Base-by-base conservation (phyloP, 2,113 vertebrate species). In the Planiliza haematocheilus region DNA sequence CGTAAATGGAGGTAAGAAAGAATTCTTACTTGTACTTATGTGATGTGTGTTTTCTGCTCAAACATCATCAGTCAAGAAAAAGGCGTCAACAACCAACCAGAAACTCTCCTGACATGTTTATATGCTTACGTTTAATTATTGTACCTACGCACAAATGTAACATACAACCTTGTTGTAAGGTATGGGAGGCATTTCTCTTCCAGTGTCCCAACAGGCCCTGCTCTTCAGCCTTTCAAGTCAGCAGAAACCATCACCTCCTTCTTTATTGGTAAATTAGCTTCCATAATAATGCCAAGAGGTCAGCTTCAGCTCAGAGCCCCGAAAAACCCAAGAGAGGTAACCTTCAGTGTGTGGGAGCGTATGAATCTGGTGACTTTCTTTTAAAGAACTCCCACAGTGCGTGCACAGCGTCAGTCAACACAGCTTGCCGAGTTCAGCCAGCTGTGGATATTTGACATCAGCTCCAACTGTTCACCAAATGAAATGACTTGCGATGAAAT, bases 361-460 rank as follows among this genome's bases (percentile, higher is more conserved):
- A 24, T 42, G 2, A 62, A 17, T 9, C 38, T 30, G 5, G 6
- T 64, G n/a, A 14, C 13, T 10, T 50, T 49, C 18, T 37, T 46
- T 55, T 14, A 10, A 59, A 51, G 21, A 20, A 30, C n/a, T 49
- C 39, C 24, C 43, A 61, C 21, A n/a, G 39, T 20, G 14, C 56
- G 43, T 16, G 37, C n/a, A 21, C 20, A 45, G 52, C 55, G 52
- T 59, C 59, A 43, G 45, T 64, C 57, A 37, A 14, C 34, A 12
- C 18, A 51, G 16, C 21, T 38, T 56, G 41, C 60, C 53, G 59
- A 67, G 51, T 36, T 65, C 36, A 76, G 37, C 46, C n/a, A 21
- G 20, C 18, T 7, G 7, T 51, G 9, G 4, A 62, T 60, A 43
- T 74, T 18, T 49, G 30, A 71, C 20, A 68, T 51, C 36, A 45